Conservation (phyloP, 2,888 invertebrate genomes). For the Pristionchus japonicus region DNA sequence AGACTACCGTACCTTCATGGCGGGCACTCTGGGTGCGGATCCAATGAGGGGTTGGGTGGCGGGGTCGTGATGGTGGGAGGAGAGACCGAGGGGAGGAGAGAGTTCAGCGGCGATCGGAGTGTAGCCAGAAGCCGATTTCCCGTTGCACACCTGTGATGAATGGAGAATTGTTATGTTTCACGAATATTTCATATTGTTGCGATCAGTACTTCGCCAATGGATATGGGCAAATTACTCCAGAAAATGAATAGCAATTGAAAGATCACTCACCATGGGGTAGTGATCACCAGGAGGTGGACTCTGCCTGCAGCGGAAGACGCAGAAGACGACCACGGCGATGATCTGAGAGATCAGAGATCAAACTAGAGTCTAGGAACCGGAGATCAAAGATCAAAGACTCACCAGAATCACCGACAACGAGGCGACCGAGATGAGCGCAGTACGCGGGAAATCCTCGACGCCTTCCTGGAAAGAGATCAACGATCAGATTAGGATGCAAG, state of each 20-base stretch:
- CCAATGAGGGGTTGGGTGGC: conserved; percentile 40
- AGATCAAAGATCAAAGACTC: conserved; percentile 50
- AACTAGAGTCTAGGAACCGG: not conserved
- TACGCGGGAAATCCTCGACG: conserved; percentile 64
- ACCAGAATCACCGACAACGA: conserved; percentile 66
- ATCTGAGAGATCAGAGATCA: conserved; percentile 20
- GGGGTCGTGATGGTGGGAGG: conserved; percentile 47
- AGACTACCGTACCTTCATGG: conserved; percentile 17
- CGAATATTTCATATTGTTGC: not conserved
- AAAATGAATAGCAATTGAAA: too few species aligned
- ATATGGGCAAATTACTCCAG: too few species aligned
- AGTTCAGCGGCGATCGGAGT: conserved; percentile 69
- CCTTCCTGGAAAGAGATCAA: not conserved
- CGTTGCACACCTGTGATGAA: conserved; percentile 54
- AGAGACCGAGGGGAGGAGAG: conserved; percentile 67
- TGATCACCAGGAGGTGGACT: conserved; percentile 61
- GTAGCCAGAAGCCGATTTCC: conserved; percentile 64
- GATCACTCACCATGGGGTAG: conserved; percentile 63
- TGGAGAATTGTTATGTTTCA: too few species aligned
- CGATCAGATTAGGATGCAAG: not conserved
- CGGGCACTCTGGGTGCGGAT: conserved; percentile 29
- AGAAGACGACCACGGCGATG: conserved; percentile 59
- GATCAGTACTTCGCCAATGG: not conserved
- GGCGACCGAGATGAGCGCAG: conserved; percentile 65
- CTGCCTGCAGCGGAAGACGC: conserved; percentile 68